Evolutionary conservation across 2,797 vertebrate species (phyloP).

Genomic region (Mus spretus): DNA sequence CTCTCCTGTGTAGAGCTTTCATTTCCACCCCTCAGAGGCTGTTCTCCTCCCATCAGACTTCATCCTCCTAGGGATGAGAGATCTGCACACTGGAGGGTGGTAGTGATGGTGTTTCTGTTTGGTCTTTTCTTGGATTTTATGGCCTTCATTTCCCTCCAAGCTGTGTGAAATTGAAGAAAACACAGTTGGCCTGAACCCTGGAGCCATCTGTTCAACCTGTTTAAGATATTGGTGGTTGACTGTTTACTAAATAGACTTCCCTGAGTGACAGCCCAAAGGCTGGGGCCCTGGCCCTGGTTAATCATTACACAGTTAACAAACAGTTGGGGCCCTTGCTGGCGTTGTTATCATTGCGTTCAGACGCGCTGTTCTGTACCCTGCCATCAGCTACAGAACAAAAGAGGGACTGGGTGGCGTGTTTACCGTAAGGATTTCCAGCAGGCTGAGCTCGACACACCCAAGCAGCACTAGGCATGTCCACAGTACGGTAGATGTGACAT

Average conservation of each 20-base stretch:
- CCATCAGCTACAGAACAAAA: slow-evolving; percentile 34
- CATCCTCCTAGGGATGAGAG: neutral
- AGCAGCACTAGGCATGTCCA: slow-evolving; percentile 10
- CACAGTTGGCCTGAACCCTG: slow-evolving; percentile 71
- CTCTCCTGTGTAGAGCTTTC: neutral
- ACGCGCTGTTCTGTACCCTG: slow-evolving; percentile 47
- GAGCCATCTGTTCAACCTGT: slow-evolving; percentile 79
- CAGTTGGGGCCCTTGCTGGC: slow-evolving; percentile 57
- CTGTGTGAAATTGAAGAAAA: slow-evolving; percentile 73
- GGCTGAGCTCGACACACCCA: slow-evolving; percentile 18
- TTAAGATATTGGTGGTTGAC: slow-evolving; percentile 76
- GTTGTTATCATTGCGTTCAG: slow-evolving; percentile 68
- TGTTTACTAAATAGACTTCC: slow-evolving; percentile 82
- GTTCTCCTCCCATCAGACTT: neutral
- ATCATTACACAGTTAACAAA: slow-evolving; percentile 80
- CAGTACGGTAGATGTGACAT: slow-evolving; percentile 62
- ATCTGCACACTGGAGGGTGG: neutral
- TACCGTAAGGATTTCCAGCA: slow-evolving; percentile 62
- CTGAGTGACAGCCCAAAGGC: slow-evolving; percentile 64
- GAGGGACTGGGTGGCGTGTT: neutral
- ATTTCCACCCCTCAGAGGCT: neutral
- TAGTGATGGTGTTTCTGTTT: slow-evolving; percentile 31
- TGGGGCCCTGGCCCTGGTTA: slow-evolving; percentile 60
- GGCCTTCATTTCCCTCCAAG: slow-evolving; percentile 69
- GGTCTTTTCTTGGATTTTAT: slow-evolving; percentile 68